Conservation (phyloP, 2,888 invertebrate species). For the Callosobruchus maculatus region DNA sequence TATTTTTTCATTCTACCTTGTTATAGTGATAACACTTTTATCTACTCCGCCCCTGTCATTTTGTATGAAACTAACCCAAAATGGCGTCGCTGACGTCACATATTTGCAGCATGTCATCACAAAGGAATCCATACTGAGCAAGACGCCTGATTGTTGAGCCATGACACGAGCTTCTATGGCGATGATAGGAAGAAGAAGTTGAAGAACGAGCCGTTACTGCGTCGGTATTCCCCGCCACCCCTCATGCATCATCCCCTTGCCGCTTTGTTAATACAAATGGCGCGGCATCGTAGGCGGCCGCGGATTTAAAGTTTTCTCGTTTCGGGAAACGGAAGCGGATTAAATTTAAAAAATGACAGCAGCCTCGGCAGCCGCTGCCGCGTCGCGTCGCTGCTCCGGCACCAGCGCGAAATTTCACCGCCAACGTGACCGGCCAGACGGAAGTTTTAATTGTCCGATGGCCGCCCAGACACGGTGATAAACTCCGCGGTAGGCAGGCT, state of each 20-base stretch:
- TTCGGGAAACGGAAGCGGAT: conserved; percentile 26
- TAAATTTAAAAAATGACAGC: conserved; percentile 28
- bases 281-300: not conserved
- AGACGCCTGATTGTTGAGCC: too few relatives aligned
- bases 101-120: too few relatives aligned
- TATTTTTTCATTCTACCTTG: too few relatives aligned
- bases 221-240: not conserved
- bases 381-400: too few relatives aligned
- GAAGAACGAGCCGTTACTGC: not conserved
- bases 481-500: not conserved
- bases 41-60: too few relatives aligned
- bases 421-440: not conserved
- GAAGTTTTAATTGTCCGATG: not conserved
- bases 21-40: too few relatives aligned
- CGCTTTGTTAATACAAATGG: not conserved
- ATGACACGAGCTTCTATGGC: too few relatives aligned
- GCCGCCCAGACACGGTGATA: not conserved
- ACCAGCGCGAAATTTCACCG: not conserved
- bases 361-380: not conserved
- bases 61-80: too few relatives aligned
- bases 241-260: not conserved
- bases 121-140: too few relatives aligned
- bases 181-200: too few relatives aligned
- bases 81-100: too few relatives aligned
- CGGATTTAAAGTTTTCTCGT: conserved; percentile 31